Conservation (phyloP, 2,113 vertebrate genomes). For the Callocephalon fimbriatum region DNA sequence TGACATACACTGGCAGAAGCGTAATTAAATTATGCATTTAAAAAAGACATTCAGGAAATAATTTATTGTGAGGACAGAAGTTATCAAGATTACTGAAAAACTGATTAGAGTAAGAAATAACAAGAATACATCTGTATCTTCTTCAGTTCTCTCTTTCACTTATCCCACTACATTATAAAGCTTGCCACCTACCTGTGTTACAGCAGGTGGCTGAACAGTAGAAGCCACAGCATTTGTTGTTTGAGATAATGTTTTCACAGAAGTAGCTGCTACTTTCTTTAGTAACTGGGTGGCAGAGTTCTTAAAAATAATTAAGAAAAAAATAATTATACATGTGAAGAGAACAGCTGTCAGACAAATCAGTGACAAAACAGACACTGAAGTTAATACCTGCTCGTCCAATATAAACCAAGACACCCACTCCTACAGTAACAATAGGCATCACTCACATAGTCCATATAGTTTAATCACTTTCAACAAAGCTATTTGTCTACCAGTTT, state of each 20-base stretch:
- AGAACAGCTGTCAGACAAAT: not conserved
- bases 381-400: not conserved
- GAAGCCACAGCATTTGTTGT: constrained; percentile 69
- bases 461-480: not conserved
- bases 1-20: not conserved
- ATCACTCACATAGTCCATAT: not conserved
- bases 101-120: not conserved
- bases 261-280: constrained; percentile 76
- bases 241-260: constrained; percentile 75
- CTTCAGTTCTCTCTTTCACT: not conserved
- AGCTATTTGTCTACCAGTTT: not conserved
- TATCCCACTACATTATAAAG: not conserved
- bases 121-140: not conserved
- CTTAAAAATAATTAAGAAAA: constrained; percentile 53
- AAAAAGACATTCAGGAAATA: not conserved
- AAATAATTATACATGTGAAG: not conserved
- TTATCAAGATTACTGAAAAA: not conserved
- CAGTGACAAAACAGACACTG: not conserved
- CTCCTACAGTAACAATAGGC: not conserved
- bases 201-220: constrained; percentile 72
- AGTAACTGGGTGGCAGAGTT: constrained; percentile 73
- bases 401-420: not conserved
- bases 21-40: not conserved
- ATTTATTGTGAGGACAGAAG: not conserved
- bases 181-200: constrained; percentile 76